Percentiles rank a stretch among this genome's conserved stretches.
Conservation (phyloP, 2,888 invertebrate genomes). For the Caprella mutica region DNA sequence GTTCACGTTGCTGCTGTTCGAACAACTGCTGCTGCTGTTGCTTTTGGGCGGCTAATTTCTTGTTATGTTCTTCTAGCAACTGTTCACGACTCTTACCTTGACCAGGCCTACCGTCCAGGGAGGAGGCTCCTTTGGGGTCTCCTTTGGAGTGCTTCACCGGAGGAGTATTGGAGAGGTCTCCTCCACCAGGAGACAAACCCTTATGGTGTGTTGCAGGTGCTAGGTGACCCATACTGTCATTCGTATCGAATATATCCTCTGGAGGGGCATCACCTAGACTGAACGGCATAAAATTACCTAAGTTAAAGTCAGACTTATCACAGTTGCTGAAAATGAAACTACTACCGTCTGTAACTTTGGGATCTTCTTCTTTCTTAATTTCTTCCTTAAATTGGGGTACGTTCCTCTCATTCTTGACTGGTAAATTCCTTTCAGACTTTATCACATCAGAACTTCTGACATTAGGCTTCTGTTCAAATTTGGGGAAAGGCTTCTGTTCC, state of each 20-base stretch:
- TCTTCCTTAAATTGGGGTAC: constrained; percentile 28
- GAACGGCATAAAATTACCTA: constrained; percentile 26
- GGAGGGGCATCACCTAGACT: constrained; percentile 30
- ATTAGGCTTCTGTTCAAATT: neutral
- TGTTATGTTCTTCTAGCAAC: too few species aligned
- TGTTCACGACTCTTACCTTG: neutral
- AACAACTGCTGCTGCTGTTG: constrained; percentile 1
- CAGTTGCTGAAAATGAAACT: constrained; percentile 25
- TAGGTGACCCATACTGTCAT: constrained; percentile 13
- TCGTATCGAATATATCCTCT: constrained; percentile 29
- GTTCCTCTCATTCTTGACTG: constrained; percentile 11
- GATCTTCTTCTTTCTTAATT: constrained; percentile 1
- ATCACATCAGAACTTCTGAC: too few species aligned
- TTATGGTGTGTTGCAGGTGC: constrained; percentile 3
- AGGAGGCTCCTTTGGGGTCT: constrained; percentile 13
- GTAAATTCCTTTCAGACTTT: constrained; percentile 8
- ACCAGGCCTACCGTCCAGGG: neutral
- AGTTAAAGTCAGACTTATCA: constrained; percentile 24
- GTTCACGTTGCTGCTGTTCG: neutral
- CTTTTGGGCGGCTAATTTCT: too few species aligned
- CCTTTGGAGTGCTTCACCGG: neutral
- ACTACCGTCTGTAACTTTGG: constrained; percentile 15
- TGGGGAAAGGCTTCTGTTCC: neutral
- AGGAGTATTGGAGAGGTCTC: constrained; percentile 9
- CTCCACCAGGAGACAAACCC: neutral